Evolutionary conservation across 1,140 invertebrate genomes (phyloP).

Genomic region (Paraescarpia echinospica): DNA sequence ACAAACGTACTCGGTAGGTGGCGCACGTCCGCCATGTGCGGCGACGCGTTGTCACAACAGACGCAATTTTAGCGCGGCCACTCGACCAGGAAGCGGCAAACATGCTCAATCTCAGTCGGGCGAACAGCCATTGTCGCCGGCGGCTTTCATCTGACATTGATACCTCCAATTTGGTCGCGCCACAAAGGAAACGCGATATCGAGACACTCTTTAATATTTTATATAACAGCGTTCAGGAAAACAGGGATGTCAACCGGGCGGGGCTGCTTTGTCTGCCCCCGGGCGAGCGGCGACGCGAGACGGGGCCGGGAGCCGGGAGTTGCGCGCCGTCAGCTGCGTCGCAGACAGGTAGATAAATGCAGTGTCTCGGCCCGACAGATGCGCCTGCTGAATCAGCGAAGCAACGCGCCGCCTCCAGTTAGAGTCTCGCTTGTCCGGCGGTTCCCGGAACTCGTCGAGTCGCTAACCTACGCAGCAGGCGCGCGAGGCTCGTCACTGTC

Average conservation of each 20-base stretch:
- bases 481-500: neutral
- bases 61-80: neutral
- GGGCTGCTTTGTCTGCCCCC: neutral
- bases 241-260: neutral
- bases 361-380: neutral
- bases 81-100: neutral
- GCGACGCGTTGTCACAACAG: neutral
- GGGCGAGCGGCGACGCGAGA: neutral
- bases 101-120: neutral
- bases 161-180: neutral
- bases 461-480: neutral
- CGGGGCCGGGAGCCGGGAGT: neutral
- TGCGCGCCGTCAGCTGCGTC: neutral
- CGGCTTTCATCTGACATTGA: constrained; percentile 4
- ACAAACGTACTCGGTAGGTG: neutral
- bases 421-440: neutral
- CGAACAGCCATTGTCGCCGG: neutral
- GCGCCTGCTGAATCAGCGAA: neutral
- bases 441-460: neutral
- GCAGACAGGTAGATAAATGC: constrained; percentile 4
- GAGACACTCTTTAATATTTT: constrained; percentile 1
- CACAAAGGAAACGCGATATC: neutral
- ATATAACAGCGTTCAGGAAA: neutral
- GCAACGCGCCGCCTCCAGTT: neutral
- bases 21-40: no score